These are phyloP conservation scores for Scolopax mira DNA, from an alignment of 2,113 vertebrate genomes.

Conservation along the genomic window DNA sequence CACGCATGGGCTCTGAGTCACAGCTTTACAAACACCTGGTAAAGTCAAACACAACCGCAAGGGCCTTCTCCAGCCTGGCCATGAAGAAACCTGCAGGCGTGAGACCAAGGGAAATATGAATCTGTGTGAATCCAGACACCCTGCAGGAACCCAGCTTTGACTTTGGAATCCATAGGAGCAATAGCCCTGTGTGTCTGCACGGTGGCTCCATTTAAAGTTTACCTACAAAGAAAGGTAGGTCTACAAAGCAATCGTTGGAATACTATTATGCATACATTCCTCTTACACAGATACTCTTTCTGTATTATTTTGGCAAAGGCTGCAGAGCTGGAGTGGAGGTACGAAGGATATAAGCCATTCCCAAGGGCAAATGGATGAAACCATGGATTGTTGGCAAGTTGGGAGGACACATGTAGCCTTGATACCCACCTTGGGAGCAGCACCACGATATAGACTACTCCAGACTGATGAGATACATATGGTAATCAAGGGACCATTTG, in stretches of 20 bases:
- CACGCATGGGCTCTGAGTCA: accelerated
- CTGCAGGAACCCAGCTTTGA: neutral
- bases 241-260: neutral
- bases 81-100: neutral
- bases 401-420: neutral
- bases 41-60: neutral
- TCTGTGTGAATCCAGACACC: neutral
- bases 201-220: neutral
- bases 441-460: neutral
- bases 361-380: neutral
- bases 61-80: neutral
- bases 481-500: neutral
- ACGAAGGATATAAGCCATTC: neutral
- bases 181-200: neutral
- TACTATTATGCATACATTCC: neutral
- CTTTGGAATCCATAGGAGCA: neutral
- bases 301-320: neutral
- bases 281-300: neutral
- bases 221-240: neutral
- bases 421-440: neutral
- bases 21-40: neutral
- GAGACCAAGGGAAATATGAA: neutral
- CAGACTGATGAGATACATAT: accelerated
- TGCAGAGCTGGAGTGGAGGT: neutral
- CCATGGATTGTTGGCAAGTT: neutral